These are phyloP conservation scores for Dipodomys spectabilis DNA, from an alignment of 2,113 vertebrate genomes.

Conservation along the genomic window DNA sequence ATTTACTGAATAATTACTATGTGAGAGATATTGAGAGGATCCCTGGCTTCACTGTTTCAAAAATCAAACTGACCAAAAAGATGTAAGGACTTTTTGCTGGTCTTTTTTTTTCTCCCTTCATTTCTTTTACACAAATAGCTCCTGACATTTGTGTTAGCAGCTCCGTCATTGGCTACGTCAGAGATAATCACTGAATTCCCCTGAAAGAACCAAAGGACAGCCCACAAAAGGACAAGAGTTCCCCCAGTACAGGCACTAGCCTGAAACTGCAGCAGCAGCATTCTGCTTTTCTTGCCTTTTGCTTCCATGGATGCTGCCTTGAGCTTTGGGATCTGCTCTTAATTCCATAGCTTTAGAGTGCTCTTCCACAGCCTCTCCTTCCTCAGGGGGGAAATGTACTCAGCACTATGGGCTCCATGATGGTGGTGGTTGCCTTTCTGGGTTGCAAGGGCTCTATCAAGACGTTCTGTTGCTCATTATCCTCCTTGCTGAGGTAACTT, in stretches of 20 bases:
- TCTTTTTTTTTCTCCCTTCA: too few relatives aligned
- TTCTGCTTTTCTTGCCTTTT: too few relatives aligned
- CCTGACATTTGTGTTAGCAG: too few relatives aligned
- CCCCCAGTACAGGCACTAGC: too few relatives aligned
- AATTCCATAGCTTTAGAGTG: slow-evolving; percentile 61
- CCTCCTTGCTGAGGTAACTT: too few relatives aligned
- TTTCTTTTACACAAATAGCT: too few relatives aligned
- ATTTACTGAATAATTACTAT: not conserved
- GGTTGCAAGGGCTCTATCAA: slow-evolving; percentile 93
- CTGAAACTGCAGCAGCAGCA: too few relatives aligned
- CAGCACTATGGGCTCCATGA: slow-evolving; percentile 88
- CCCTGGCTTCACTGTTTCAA: slow-evolving; percentile 6
- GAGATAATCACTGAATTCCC: too few relatives aligned
- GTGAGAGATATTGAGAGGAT: not conserved
- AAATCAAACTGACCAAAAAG: slow-evolving; percentile 36
- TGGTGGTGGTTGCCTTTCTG: slow-evolving; percentile 92
- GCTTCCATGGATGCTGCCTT: slow-evolving; percentile 87
- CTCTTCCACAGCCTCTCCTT: slow-evolving; percentile 81
- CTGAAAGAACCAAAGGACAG: too few relatives aligned
- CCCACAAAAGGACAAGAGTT: too few relatives aligned
- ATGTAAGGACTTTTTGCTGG: not conserved
- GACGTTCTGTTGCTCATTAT: slow-evolving; percentile 57
- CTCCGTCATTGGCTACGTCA: too few relatives aligned
- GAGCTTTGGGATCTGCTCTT: slow-evolving; percentile 86
- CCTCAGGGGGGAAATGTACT: slow-evolving; percentile 85